Conservation (phyloP, 2,113 vertebrate species). For the Pyxicephalus adspersus region DNA sequence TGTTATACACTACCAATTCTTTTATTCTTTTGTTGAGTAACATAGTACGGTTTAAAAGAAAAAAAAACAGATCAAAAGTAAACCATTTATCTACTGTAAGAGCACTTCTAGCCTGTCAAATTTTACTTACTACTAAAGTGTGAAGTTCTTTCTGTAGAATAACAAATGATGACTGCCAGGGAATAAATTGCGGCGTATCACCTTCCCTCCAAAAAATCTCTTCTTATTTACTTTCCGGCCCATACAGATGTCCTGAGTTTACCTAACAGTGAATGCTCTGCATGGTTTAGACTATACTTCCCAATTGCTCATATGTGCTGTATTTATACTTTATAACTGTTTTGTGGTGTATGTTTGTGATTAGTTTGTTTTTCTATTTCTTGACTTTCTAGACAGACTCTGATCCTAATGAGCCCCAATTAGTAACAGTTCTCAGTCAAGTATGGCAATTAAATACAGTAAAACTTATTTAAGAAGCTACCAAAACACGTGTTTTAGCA, state of each 20-base stretch:
- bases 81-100: background rate
- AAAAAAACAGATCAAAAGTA: background rate
- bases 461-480: constrained; percentile 41
- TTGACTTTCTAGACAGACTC: constrained; percentile 42
- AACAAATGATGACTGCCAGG: constrained; percentile 48
- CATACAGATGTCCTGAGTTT: constrained; percentile 54
- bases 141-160: constrained; percentile 38
- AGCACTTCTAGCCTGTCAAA: constrained; percentile 5
- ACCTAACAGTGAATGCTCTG: constrained; percentile 38
- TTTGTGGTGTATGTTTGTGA: constrained; percentile 44
- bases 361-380: constrained; percentile 55
- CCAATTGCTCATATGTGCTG: constrained; percentile 25
- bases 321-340: constrained; percentile 51
- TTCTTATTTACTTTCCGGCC: constrained; percentile 51
- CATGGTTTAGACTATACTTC: constrained; percentile 47
- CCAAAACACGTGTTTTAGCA: constrained; percentile 32
- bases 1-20: too few species aligned
- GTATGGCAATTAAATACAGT: constrained; percentile 45
- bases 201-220: constrained; percentile 42
- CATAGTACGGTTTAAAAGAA: background rate
- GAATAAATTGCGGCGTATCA: constrained; percentile 52
- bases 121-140: constrained; percentile 41
- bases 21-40: background rate
- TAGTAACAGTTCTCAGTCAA: constrained; percentile 50
- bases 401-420: constrained; percentile 48